Evolutionary conservation across 2,797 vertebrate genomes (phyloP).

Genomic region (Dermochelys coriacea): DNA sequence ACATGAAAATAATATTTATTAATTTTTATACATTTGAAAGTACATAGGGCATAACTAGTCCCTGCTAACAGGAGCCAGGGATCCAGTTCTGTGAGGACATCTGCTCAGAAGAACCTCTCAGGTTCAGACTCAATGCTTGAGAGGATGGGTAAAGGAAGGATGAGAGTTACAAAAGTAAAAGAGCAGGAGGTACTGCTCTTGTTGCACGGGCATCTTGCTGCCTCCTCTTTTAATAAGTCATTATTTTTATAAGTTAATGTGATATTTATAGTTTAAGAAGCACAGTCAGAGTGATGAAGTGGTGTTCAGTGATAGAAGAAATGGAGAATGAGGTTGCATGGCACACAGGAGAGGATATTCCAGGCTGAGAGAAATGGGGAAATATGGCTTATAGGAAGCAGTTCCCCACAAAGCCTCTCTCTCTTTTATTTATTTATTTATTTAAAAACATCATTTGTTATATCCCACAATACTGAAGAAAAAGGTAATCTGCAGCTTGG

Average conservation of each 20-base stretch:
- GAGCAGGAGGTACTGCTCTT: not conserved
- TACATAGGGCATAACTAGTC: not conserved
- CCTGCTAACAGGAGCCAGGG: not conserved
- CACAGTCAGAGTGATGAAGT: not conserved
- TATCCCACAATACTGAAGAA: not conserved
- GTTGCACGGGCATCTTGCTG: not conserved
- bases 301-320: not conserved
- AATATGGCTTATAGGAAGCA: not conserved
- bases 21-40: not conserved
- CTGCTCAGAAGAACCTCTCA: not conserved
- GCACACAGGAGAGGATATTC: not conserved
- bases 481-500: not conserved
- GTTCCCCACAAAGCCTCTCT: not conserved
- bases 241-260: not conserved
- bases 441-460: no score
- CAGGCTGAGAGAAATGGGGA: not conserved
- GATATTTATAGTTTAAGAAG: not conserved
- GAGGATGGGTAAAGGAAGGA: not conserved
- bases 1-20: not conserved
- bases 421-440: not conserved
- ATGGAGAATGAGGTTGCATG: not conserved
- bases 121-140: fast-evolving
- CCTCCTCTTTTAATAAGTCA: not conserved
- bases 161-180: not conserved
- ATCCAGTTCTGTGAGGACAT: fast-evolving